These are phyloP conservation scores for Pristionchus arcanus DNA, from an alignment of 2,888 invertebrate genomes.

Conservation along the genomic window DNA sequence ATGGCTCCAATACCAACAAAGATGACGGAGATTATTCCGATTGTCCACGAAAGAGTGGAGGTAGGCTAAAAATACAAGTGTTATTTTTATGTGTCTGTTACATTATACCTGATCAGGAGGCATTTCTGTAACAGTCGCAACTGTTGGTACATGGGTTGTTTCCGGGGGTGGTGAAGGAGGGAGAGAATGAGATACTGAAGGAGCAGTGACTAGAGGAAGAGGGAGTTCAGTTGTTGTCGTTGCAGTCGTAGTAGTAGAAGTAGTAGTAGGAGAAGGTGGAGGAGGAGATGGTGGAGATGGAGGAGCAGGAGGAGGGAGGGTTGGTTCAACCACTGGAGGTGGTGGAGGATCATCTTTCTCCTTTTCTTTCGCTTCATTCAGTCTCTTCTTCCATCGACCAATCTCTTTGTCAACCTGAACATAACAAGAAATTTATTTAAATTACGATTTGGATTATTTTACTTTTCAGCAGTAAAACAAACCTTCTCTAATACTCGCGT, in stretches of 20 bases:
- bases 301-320: neutral
- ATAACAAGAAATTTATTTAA: neutral
- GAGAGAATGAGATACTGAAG: neutral
- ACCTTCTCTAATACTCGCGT: neutral
- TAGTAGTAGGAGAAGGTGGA: neutral
- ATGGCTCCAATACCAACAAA: neutral
- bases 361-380: neutral
- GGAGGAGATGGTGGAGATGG: neutral
- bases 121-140: neutral
- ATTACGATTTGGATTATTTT: neutral
- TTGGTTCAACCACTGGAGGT: neutral
- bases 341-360: neutral
- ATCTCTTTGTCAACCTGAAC: conserved; percentile 21
- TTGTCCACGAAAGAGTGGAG: conserved; percentile 10
- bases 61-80: neutral
- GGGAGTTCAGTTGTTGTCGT: neutral
- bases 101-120: neutral
- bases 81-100: neutral
- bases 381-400: neutral
- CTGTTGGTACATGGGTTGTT: neutral
- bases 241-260: neutral
- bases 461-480: neutral
- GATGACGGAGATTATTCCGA: neutral
- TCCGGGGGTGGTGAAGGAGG: neutral
- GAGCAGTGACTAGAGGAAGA: neutral